Conservation (phyloP, 2,113 vertebrate genomes). For the Pongo abelii region DNA sequence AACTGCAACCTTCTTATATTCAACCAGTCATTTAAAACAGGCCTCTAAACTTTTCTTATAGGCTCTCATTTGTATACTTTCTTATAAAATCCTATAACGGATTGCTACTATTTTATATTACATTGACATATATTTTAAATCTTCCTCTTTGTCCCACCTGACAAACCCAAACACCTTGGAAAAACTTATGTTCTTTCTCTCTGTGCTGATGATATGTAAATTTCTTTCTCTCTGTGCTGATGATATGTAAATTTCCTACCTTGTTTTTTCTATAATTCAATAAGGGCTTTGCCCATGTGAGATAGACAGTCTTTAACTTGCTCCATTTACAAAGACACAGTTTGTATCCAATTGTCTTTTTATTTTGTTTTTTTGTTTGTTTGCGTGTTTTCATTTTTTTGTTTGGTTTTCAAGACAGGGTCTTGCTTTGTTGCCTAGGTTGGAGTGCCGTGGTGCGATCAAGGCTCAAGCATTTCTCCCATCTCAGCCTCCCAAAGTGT, state of each 20-base stretch:
- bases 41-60: neutral
- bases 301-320: neutral
- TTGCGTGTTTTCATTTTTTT: too few species aligned
- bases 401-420: too few species aligned
- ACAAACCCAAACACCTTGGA: neutral
- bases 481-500: too few species aligned
- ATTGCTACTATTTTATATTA: neutral
- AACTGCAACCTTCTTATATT: neutral
- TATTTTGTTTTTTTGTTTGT: too few species aligned
- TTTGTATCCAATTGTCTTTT: neutral
- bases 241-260: neutral
- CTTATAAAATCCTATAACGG: neutral
- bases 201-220: neutral
- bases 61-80: neutral
- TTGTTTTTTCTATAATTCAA: neutral
- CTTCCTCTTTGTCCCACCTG: neutral
- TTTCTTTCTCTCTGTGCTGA: neutral
- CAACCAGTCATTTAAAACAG: neutral
- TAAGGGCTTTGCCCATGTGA: neutral
- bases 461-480: too few species aligned
- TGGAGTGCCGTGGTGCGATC: too few species aligned
- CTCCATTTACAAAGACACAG: neutral
- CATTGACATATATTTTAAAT: neutral
- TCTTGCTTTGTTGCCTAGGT: too few species aligned
- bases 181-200: neutral